These are phyloP conservation scores for Nineta flava DNA, from an alignment of 2,888 invertebrate species.

Conservation along the genomic window DNA sequence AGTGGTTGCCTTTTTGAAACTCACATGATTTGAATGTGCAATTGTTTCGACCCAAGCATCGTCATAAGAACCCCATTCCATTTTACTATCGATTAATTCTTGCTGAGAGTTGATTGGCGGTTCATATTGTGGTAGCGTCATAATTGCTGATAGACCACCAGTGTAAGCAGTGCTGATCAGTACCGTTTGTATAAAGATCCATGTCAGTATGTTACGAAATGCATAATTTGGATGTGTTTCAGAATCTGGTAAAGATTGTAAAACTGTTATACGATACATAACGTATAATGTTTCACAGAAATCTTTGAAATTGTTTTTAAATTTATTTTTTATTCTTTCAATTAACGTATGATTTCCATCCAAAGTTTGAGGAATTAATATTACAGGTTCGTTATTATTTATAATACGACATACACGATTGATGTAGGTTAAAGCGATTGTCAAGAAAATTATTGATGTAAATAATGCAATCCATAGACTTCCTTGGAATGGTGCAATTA, in stretches of 20 bases:
- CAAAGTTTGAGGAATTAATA: too few species aligned
- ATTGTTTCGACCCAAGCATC: slow-evolving; percentile 51
- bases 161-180: slow-evolving; percentile 46
- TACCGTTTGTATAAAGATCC: slow-evolving; percentile 36
- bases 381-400: too few species aligned
- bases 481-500: background rate
- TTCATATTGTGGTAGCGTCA: slow-evolving; percentile 42
- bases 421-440: background rate
- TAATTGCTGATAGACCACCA: slow-evolving; percentile 38
- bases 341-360: too few species aligned
- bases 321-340: too few species aligned
- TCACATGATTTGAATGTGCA: slow-evolving; percentile 37
- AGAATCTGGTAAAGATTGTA: background rate
- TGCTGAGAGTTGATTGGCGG: slow-evolving; percentile 43
- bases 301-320: background rate
- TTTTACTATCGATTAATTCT: slow-evolving; percentile 37
- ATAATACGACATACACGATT: background rate
- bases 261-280: background rate
- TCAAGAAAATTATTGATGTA: too few species aligned
- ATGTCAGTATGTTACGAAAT: slow-evolving; percentile 28
- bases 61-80: slow-evolving; percentile 49
- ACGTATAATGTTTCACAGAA: background rate
- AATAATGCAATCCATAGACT: background rate
- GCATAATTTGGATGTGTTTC: slow-evolving; percentile 10
- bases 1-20: background rate